These are phyloP conservation scores for Biston betularia DNA, from an alignment of 2,888 invertebrate genomes.

Conservation along the genomic window DNA sequence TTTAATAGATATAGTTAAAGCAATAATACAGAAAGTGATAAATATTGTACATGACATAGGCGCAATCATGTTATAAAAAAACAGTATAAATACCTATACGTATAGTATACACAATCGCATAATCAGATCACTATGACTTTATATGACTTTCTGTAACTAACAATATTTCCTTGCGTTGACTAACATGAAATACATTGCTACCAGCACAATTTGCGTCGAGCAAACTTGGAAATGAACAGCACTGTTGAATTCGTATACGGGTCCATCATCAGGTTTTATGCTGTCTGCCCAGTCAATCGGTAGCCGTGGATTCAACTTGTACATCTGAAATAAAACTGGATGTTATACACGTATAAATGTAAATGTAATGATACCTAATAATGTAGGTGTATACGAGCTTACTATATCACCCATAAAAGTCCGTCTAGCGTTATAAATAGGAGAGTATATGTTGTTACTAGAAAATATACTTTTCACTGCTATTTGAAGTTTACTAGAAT, in stretches of 20 bases:
- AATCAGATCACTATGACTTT: too few species aligned
- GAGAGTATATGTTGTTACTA: too few species aligned
- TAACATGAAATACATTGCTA: slow-evolving; percentile 34
- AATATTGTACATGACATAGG: too few species aligned
- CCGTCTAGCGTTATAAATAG: too few species aligned
- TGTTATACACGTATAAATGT: not conserved
- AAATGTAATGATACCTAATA: not conserved
- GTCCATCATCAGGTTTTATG: slow-evolving; percentile 95
- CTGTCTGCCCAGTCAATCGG: slow-evolving; percentile 94
- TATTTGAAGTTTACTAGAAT: too few species aligned
- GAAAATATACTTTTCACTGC: too few species aligned
- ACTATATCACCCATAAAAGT: too few species aligned
- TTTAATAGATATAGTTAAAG: too few species aligned
- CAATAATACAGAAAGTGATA: too few species aligned
- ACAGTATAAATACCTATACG: not conserved
- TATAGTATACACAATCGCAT: too few species aligned
- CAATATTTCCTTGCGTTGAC: not conserved
- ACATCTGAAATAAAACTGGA: slow-evolving; percentile 86
- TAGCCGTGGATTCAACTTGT: slow-evolving; percentile 89
- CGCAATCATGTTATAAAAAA: too few species aligned
- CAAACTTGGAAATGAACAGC: slow-evolving; percentile 87
- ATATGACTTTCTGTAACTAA: not conserved
- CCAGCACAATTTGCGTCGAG: slow-evolving; percentile 91
- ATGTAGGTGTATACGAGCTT: too few species aligned
- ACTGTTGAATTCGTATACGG: slow-evolving; percentile 96